These are phyloP conservation scores for Lepus europaeus DNA, from an alignment of 2,113 vertebrate species.

Conservation along the genomic window DNA sequence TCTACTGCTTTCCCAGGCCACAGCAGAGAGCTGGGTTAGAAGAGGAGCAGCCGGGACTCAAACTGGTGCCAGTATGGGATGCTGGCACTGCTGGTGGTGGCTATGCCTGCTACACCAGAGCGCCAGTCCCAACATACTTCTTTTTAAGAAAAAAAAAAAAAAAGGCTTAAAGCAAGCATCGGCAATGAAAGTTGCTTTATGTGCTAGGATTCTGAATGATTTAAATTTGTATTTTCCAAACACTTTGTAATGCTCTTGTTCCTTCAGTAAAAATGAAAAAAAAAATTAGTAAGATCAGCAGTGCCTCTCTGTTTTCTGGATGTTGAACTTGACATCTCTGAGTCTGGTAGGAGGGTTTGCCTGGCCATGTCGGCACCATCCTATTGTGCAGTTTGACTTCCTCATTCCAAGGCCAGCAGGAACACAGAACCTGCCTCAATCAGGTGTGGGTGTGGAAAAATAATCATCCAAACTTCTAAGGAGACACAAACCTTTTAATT, in stretches of 20 bases:
- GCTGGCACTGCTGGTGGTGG: too few species aligned
- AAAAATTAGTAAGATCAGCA: background rate
- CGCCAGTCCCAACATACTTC: too few species aligned
- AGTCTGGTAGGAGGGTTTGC: background rate
- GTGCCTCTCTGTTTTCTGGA: background rate
- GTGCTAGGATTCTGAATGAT: background rate
- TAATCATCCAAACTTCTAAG: conserved; percentile 74
- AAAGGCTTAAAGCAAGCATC: background rate
- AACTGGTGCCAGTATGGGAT: too few species aligned
- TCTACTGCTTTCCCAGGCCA: too few species aligned
- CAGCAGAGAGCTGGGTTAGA: too few species aligned
- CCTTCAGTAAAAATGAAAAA: background rate
- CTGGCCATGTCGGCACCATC: fast-evolving
- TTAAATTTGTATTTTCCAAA: conserved; percentile 23
- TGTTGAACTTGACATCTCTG: background rate
- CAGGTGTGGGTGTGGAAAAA: conserved; percentile 59
- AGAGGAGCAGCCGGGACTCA: too few species aligned
- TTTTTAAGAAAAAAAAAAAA: background rate
- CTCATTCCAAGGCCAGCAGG: background rate
- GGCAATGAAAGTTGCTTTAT: background rate
- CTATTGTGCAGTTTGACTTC: background rate
- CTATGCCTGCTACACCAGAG: too few species aligned
- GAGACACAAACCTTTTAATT: conserved; percentile 68
- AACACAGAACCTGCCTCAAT: background rate
- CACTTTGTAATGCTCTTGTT: background rate